Conservation (phyloP, 2,888 invertebrate species). For the Orgyia antiqua region DNA sequence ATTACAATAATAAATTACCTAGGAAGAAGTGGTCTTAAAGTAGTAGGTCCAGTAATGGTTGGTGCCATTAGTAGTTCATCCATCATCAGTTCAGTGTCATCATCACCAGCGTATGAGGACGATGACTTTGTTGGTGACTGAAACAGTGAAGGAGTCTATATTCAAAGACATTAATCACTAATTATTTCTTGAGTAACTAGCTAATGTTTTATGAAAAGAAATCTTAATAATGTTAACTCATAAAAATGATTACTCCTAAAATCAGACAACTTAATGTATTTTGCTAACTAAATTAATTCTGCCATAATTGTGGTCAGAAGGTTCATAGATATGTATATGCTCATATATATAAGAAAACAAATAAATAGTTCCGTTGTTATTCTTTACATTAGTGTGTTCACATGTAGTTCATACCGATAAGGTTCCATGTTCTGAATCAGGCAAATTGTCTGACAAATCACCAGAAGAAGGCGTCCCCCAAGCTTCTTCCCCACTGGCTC, state of each 20-base stretch:
- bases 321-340: no score
- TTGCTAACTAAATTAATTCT: no score
- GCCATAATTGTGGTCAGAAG: no score
- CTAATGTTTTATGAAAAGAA: not conserved
- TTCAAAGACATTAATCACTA: no score
- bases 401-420: no score
- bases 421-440: constrained; percentile 82
- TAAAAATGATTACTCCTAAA: not conserved
- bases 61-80: constrained; percentile 88
- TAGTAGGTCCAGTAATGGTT: constrained; percentile 84
- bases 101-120: constrained; percentile 83
- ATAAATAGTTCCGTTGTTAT: no score
- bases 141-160: constrained; percentile 38
- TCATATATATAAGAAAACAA: no score
- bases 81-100: constrained; percentile 90
- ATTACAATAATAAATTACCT: constrained; percentile 74
- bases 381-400: no score
- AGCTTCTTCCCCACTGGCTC: constrained; percentile 91
- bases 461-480: constrained; percentile 95
- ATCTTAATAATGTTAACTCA: not conserved
- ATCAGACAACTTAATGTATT: no score
- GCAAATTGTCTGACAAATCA: constrained; percentile 87
- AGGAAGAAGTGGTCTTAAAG: constrained; percentile 83
- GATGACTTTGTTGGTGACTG: constrained; percentile 82
- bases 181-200: constrained; percentile 13